Conservation (phyloP, 2,113 vertebrate species). For the Megaceryle maxima region DNA sequence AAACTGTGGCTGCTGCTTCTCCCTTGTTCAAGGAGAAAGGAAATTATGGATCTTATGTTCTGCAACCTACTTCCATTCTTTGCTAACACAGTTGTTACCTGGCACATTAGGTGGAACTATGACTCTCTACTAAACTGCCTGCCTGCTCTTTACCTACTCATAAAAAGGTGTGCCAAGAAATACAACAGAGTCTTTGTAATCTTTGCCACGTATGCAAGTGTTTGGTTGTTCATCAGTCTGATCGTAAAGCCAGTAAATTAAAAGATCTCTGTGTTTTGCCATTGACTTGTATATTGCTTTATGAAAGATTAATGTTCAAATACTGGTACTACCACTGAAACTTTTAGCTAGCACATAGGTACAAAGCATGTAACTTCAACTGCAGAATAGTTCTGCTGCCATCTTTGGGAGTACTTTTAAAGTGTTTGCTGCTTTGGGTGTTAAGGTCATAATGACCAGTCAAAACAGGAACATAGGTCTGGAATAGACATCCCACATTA, state of each 20-base stretch:
- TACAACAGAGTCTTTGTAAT: not conserved
- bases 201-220: not conserved
- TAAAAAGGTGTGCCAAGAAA: not conserved
- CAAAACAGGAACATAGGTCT: not conserved
- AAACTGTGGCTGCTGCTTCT: not conserved
- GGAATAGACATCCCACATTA: not conserved
- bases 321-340: not conserved
- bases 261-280: not conserved
- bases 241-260: not conserved
- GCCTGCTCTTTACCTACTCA: not conserved
- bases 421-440: not conserved
- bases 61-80: not conserved
- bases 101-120: not conserved
- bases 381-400: not conserved
- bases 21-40: not conserved
- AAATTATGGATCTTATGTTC: not conserved
- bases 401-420: not conserved
- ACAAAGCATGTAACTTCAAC: not conserved
- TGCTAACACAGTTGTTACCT: not conserved
- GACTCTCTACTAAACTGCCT: not conserved
- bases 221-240: not conserved
- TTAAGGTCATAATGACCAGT: not conserved
- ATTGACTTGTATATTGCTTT: accelerated
- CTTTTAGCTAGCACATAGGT: not conserved
- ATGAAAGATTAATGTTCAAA: not conserved